These are phyloP conservation scores for Psittacula derbiana DNA, from an alignment of 2,797 vertebrate species.

Conservation along the genomic window DNA sequence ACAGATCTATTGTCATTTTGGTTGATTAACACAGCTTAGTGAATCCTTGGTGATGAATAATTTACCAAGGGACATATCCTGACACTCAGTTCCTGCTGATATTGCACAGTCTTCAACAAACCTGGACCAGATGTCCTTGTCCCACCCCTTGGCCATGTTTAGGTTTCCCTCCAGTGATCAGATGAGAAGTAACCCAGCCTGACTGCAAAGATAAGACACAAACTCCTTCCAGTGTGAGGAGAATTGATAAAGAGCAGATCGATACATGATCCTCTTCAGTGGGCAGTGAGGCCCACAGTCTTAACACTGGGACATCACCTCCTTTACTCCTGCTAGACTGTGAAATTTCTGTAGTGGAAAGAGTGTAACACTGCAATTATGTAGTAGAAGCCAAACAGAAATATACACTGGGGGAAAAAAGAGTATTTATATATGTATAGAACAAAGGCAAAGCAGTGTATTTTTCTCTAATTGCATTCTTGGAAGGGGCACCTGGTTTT, in stretches of 20 bases:
- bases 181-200: conserved; percentile 19
- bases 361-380: background rate
- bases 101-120: background rate
- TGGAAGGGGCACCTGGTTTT: background rate
- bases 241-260: conserved; percentile 51
- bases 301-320: background rate
- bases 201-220: conserved; percentile 45
- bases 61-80: background rate
- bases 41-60: background rate
- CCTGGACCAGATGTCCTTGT: background rate
- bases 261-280: conserved; percentile 36
- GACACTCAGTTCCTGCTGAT: background rate
- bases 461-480: background rate
- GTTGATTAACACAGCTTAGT: background rate
- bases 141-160: background rate
- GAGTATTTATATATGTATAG: background rate
- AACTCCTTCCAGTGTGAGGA: conserved; percentile 19
- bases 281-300: background rate
- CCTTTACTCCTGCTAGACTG: background rate
- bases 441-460: background rate
- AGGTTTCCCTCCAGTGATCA: conserved; percentile 29
- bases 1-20: background rate
- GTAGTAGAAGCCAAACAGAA: background rate
- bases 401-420: background rate
- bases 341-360: conserved; percentile 37